Evolutionary conservation across 2,797 vertebrate genomes (phyloP), one percentile per base, ranked within the genome.

Genomic region (Falco berigora): DNA sequence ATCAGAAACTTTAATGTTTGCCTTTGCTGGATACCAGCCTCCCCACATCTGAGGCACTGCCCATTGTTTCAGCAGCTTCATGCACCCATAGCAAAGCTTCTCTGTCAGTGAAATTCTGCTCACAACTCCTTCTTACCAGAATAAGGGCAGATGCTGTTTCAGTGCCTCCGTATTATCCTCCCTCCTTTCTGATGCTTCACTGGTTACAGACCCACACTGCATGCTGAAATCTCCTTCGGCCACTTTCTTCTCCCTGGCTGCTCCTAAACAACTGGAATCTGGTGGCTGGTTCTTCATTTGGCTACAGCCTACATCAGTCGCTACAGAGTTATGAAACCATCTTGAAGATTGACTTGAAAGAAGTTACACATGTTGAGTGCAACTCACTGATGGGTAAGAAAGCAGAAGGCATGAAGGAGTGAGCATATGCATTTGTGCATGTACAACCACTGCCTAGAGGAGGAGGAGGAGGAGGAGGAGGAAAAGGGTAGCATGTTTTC

Each of bases 161-260:
- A 11, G n/a, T 25, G 49, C 32, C 44, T 53, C 0, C 0, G 11
- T n/a, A 42, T 46, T 85, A 47, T 24, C 61, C 25, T n/a, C 18
- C 10, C 52, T 47, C 52, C 52, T 11, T 78, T 68, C 62, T 56
- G 23, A 40, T 30, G 20, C 30, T 40, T 69, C 71, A 28, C 27
- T 47, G 68, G 40, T 44, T 36, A 50, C n/a, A 75, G 59, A 59
- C 32, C 18, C 36, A 85, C 73, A 55, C 27, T 28, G 22, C 20
- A 17, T 1, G 28, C 55, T 55, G 22, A 73, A 64, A 22, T 40
- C 56, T 79, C 32, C 46, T 88, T 10, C 20, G 28, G 59, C 34
- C 62, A 24, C 46, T 19, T 12, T 20, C 23, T 66, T 12, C 62
- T 72, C 53, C 71, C 62, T 1, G 1, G 47, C 64, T 72, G 40